Conservation (phyloP, 2,888 invertebrate species). For the Maniola hyperantus region DNA sequence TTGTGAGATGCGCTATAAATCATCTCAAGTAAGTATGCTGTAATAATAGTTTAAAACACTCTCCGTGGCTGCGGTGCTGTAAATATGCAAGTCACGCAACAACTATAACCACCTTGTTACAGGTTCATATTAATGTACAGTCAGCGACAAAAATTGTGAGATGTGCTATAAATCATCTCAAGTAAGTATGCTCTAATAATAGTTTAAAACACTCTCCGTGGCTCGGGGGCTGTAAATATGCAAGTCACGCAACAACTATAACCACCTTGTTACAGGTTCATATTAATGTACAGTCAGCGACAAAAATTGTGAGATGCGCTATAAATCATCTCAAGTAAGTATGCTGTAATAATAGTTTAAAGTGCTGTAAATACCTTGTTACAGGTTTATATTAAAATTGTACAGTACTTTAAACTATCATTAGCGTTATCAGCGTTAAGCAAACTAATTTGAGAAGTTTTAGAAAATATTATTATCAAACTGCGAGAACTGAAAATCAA, state of each 20-base stretch:
- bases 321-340: conserved; percentile 2
- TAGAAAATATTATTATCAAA: too few relatives aligned
- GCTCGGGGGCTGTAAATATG: conserved; percentile 1
- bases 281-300: neutral
- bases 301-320: neutral
- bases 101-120: conserved; percentile 23
- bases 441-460: too few relatives aligned
- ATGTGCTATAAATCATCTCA: neutral
- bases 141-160: neutral
- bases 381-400: too few relatives aligned
- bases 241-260: conserved; percentile 18
- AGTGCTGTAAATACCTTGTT: conserved; percentile 20
- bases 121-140: neutral
- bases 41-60: conserved; percentile 29
- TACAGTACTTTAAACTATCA: too few relatives aligned
- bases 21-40: conserved; percentile 12
- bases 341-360: conserved; percentile 27
- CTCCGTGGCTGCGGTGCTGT: neutral
- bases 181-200: conserved; percentile 24
- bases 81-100: conserved; percentile 14
- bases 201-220: conserved; percentile 21
- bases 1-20: too few relatives aligned
- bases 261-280: conserved; percentile 22
- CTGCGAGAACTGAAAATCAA: too few relatives aligned
- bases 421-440: too few relatives aligned